Evolutionary conservation across 1,140 invertebrate genomes (phyloP), one percentile per base, ranked within the genome.

Genomic region (Drosophila nigromelanica): DNA sequence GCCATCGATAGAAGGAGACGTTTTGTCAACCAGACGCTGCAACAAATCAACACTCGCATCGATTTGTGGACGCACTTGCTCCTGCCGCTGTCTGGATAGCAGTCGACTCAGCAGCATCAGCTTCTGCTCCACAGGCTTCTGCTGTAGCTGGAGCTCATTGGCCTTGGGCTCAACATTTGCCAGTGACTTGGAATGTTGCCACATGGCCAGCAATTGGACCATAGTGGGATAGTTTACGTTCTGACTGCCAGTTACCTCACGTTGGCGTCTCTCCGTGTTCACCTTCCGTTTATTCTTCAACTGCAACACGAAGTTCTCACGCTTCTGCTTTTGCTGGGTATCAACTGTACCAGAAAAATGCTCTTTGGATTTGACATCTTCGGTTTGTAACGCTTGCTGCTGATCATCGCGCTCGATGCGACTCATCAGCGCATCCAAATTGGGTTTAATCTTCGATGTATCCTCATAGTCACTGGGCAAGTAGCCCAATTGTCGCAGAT

Each of bases 401-500:
- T 77, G 51, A 10, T 60, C 66, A 10, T 43, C 37, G 2, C 47
- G 48, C 8, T 85, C 61, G 33, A 85, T 60, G 40, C 77, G 61
- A 35, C 43, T 61, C 33, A 77, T 68, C 12, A 85, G 18, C 3
- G 73, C 77, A 60, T 86, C 82, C 45, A 86, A 27, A 11, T 58
- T 75, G 1, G 75, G 78, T 6, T 86, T 86, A 0, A 86, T 73
- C 27, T 55, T 62, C 10, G 82, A 78, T 0, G 78, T 81, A 21
- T 87, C 78, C 39, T 76, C 64, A 18, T 56, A 86, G 37, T 87
- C 66, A 1, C 12, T 71, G n/a, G 86, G 69, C 50, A 90, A 18
- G 15, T 76, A 85, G 6, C 86, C 86, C 2, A 62, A 39, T 4
- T 62, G 51, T 7, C 59, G 59, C 7, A 90, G 42, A 24, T 77